Percentiles rank a stretch among this genome's conserved stretches.
These are phyloP conservation scores for Sialis lutaria DNA, from an alignment of 2,888 invertebrate genomes.

Conservation along the genomic window DNA sequence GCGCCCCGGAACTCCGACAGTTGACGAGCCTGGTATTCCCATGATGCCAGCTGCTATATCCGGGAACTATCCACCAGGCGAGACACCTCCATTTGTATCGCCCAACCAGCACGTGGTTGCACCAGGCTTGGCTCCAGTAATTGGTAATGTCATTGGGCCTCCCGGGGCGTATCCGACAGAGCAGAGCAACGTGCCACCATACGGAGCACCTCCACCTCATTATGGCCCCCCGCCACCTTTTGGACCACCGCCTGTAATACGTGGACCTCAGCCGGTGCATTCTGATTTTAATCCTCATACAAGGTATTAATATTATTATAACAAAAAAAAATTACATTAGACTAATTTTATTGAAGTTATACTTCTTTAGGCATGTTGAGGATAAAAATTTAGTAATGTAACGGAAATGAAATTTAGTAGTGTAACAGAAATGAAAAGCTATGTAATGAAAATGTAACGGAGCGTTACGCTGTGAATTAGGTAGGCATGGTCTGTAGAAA, in stretches of 20 bases:
- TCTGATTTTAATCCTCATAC: conserved; percentile 2
- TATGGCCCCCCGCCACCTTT: conserved; percentile 15
- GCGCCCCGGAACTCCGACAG: conserved; percentile 52
- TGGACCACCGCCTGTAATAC: background rate
- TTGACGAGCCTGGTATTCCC: conserved; percentile 34
- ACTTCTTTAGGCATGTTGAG: too few species aligned
- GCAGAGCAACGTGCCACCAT: conserved; percentile 24
- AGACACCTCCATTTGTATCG: conserved; percentile 8
- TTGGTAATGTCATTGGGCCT: background rate
- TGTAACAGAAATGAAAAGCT: too few species aligned
- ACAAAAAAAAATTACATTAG: background rate
- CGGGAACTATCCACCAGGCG: conserved; percentile 13
- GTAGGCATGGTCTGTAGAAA: too few species aligned
- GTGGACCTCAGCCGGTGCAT: conserved; percentile 5
- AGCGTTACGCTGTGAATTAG: background rate
- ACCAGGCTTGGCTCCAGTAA: background rate
- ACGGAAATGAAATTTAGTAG: too few species aligned
- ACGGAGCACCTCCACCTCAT: conserved; percentile 18
- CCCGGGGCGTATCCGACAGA: conserved; percentile 16
- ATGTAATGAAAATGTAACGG: background rate
- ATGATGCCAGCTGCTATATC: conserved; percentile 8
- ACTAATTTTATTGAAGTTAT: background rate
- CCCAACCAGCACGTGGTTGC: background rate
- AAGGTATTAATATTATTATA: background rate
- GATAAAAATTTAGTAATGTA: too few species aligned